Conservation (phyloP, 2,888 invertebrate species). For the Cyaniris semiargus region DNA sequence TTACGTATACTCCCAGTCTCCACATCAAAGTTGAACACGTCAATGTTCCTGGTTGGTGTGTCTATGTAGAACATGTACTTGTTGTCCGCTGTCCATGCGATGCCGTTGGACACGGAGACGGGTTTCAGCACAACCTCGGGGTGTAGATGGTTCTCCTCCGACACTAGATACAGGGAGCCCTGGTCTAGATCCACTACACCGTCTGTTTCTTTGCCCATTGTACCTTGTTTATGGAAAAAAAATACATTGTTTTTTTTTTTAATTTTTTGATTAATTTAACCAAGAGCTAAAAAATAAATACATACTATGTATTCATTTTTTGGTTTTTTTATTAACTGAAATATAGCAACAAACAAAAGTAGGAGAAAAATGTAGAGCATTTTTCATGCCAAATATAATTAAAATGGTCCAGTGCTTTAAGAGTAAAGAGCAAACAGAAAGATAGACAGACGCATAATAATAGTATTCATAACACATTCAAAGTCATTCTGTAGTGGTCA, state of each 20-base stretch:
- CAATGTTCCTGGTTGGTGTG: constrained; percentile 83
- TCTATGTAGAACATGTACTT: constrained; percentile 90
- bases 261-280: no score
- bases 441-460: no score
- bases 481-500: no score
- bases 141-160: constrained; percentile 57
- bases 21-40: constrained; percentile 85
- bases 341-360: no score
- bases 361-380: no score
- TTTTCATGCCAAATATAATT: no score
- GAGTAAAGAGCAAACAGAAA: no score
- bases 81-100: constrained; percentile 87
- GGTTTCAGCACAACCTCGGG: constrained; percentile 63
- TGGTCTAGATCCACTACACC: constrained; percentile 70
- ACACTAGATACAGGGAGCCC: constrained; percentile 82
- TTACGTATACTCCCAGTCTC: constrained; percentile 81
- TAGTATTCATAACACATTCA: no score
- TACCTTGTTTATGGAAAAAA: constrained; percentile 64
- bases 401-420: no score
- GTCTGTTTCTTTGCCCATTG: constrained; percentile 81
- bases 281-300: no score
- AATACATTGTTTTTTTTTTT: not conserved
- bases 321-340: no score
- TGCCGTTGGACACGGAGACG: constrained; percentile 88
- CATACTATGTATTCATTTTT: no score